phyloP scores from a whole-genome alignment of 2,113 vertebrate species.

The Eleginops maclovinus region DNA sequence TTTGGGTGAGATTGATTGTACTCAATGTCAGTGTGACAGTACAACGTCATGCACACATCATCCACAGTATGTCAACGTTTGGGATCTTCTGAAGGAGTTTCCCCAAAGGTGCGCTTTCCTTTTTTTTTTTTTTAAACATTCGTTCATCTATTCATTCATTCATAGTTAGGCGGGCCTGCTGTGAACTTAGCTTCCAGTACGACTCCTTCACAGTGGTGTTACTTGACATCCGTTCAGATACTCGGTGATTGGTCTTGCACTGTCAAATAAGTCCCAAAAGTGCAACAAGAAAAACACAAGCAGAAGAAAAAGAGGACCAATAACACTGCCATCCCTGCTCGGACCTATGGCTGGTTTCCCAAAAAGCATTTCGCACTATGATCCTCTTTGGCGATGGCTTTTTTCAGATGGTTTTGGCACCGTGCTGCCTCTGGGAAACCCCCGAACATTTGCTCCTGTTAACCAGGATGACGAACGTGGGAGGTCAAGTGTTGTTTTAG shows the following conservation, averaged over 20 bases:
- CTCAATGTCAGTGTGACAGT: slow-evolving; percentile 64
- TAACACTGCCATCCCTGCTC: slow-evolving; percentile 33
- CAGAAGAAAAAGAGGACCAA: slow-evolving; percentile 37
- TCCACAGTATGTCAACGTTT: slow-evolving; percentile 59
- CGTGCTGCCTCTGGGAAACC: slow-evolving; percentile 61
- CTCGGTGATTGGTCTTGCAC: slow-evolving; percentile 49
- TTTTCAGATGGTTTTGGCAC: slow-evolving; percentile 71
- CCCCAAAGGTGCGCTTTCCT: slow-evolving; percentile 65
- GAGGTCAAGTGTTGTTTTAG: slow-evolving; percentile 42
- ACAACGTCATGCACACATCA: slow-evolving; percentile 67
- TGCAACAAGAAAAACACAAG: slow-evolving; percentile 53
- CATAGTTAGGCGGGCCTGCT: slow-evolving; percentile 52
- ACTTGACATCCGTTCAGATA: slow-evolving; percentile 54
- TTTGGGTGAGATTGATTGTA: slow-evolving; percentile 77
- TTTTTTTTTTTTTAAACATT: slow-evolving; percentile 65
- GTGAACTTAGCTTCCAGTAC: slow-evolving; percentile 21
- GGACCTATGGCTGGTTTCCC: slow-evolving; percentile 70
- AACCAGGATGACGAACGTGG: slow-evolving; percentile 45
- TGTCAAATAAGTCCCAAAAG: slow-evolving; percentile 49
- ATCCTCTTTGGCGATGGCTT: slow-evolving; percentile 64
- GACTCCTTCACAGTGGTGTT: slow-evolving; percentile 69
- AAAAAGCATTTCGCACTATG: slow-evolving; percentile 54
- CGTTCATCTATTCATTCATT: slow-evolving; percentile 71
- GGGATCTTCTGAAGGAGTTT: slow-evolving; percentile 53
- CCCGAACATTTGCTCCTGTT: slow-evolving; percentile 15